Evolutionary conservation across 1,140 invertebrate species (phyloP), one percentile per base, ranked within the genome.

Genomic region (Drosophila ironensis): DNA sequence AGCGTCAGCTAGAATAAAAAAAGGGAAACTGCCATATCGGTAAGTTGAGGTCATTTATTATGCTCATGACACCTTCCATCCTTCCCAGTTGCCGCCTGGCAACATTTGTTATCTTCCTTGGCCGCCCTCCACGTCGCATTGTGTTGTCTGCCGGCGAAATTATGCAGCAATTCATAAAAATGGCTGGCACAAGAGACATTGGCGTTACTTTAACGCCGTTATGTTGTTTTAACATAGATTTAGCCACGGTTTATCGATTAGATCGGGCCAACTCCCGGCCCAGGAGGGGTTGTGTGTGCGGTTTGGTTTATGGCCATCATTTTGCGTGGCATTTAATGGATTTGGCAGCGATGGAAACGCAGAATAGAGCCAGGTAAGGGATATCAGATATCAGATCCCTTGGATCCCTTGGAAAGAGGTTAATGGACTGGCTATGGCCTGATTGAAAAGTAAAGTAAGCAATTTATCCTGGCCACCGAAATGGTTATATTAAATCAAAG

Each of bases 151-250:
- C 47, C 22, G 7, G 38, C 28, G 42, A 61, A 77, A 82, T 82
- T 82, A 84, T 82, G 78, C 78, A 61, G 73, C 78, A 84, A 82
- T 82, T 82, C 78, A 82, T 82, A 82, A 73, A 76, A 82, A 73
- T 77, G 42, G 72, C 48, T 57, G 38, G 45, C 38, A 19, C 14
- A 28, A 61, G 35, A 56, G 22, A 24, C 44, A 35, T 28, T 51
- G 47, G 11, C 47, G 37, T 38, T 54, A 75, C 57, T 75, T 63
- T 69, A 69, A 74, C 46, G 28, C 40, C 51, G n/a, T 53, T 51
- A 67, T 67, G 52, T 54, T 72, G 63, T 80, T 75, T 54, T 60
- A 72, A 72, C 77, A 64, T 72, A 53, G 56, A 77, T 76, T 75
- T 40, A 63, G 67, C 40, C 27, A 61, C 38, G 48, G 28, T 52